Evolutionary conservation across 2,888 invertebrate species (phyloP).

Genomic region (Drosophila imparisetae): DNA sequence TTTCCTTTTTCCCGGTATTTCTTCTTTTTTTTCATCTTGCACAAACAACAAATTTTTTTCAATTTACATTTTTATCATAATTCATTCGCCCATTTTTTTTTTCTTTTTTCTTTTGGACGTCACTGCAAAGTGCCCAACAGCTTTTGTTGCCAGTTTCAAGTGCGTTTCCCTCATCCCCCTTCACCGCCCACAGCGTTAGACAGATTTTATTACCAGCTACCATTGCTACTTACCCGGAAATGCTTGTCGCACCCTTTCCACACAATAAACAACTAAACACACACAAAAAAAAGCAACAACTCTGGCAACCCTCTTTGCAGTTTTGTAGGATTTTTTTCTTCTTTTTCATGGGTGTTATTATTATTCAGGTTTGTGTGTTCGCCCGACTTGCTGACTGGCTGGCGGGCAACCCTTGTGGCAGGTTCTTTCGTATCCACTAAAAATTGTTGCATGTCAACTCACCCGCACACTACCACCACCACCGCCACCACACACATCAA

Average conservation of each 20-base stretch:
- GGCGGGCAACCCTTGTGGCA: slow-evolving; percentile 77
- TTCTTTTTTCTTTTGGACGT: slow-evolving; percentile 17
- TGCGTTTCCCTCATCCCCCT: slow-evolving; percentile 13
- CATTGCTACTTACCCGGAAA: slow-evolving; percentile 75
- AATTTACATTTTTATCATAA: slow-evolving; percentile 74
- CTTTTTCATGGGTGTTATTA: slow-evolving; percentile 33
- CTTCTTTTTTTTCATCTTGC: slow-evolving; percentile 9
- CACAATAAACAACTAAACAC: slow-evolving; percentile 36
- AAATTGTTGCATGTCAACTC: slow-evolving; percentile 76
- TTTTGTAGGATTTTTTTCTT: slow-evolving; percentile 22
- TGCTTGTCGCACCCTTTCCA: slow-evolving; percentile 62
- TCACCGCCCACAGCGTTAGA: slow-evolving; percentile 53
- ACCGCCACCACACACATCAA: slow-evolving; percentile 18
- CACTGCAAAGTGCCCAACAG: slow-evolving; percentile 29
- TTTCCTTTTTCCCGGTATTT: slow-evolving; percentile 4
- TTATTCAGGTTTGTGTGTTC: slow-evolving; percentile 54
- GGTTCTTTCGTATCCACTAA: slow-evolving; percentile 61
- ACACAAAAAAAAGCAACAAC: slow-evolving; percentile 7
- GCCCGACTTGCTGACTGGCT: slow-evolving; percentile 14
- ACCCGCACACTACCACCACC: slow-evolving; percentile 29
- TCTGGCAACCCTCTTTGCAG: slow-evolving; percentile 43
- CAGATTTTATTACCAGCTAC: slow-evolving; percentile 73
- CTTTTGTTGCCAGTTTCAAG: slow-evolving; percentile 60
- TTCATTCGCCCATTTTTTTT: slow-evolving; percentile 52
- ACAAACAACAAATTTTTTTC: slow-evolving; percentile 58